Base-by-base conservation (phyloP, 2,797 vertebrate species). In the Okamejei kenojei region DNA sequence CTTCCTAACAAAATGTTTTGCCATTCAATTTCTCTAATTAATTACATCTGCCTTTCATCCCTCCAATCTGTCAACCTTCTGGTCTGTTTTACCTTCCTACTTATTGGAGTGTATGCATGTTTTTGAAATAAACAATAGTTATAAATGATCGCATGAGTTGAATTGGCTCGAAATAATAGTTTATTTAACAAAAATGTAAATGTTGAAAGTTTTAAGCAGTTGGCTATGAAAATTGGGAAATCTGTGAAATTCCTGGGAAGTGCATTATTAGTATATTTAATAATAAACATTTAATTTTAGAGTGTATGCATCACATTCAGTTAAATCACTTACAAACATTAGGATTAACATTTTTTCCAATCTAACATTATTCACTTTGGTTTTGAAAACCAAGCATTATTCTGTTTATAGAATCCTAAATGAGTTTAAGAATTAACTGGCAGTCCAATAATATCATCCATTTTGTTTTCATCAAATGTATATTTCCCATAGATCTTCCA, bases 401-500 rank as follows among this genome's bases (percentile, higher is more conserved):
- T 45, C 68, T 71, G 65, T 68, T 21, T 71, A 71, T 71, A 71
- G 68, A 71, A 15, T 71, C 10, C 68, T 71, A 71, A 74, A 8
- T 45, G 8, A 29, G 38, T 92, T 76, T 92, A 29, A 76, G 58
- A 92, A 54, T 7, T 19, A 15, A 15, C 38, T 92, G 68, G 7
- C 68, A 92, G 29, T 74, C 73, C n/a, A 78, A 35, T 78, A 78
- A 35, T 17, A 35, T 78, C 11, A 78, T 78, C 35, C 32, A 17
- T 17, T 32, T 68, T 88, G n/a, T 90, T 71, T 74, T 76, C 13
- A 4, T 92, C 38, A 45, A 92, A 54, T 76, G 26, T n/a, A 38
- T 78, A 10, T 2, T 15, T 32, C 93, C 71, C 95, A 93, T 96
- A 99, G 99, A 99, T 93, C 95, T 99, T 93, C 98, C 99, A 63